phyloP scores from a whole-genome alignment of 2,888 invertebrate genomes.

The Ophioninae sp. region DNA sequence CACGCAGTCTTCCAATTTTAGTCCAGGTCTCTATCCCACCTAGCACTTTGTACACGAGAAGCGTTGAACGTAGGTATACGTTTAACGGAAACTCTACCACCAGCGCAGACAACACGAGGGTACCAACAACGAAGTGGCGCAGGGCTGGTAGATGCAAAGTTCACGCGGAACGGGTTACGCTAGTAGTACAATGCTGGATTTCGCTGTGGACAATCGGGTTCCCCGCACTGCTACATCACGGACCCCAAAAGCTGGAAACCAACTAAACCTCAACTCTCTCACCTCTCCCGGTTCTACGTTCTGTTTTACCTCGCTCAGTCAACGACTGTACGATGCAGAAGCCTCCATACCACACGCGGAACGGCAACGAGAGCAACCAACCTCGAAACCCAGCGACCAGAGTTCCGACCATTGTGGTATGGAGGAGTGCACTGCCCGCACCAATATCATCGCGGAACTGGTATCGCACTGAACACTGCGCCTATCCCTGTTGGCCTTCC shows the following conservation, averaged over 20 bases:
- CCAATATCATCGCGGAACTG: conserved; percentile 50
- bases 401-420: conserved; percentile 41
- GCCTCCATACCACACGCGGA: conserved; percentile 43
- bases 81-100: conserved; percentile 50
- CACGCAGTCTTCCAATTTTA: conserved; percentile 40
- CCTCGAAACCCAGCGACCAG: conserved; percentile 55
- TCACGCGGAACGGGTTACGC: conserved; percentile 45
- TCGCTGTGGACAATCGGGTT: conserved; percentile 67
- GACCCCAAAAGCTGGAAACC: conserved; percentile 62
- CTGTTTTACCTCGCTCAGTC: conserved; percentile 33
- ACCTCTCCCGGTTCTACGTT: background rate
- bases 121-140: conserved; percentile 30
- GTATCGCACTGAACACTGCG: conserved; percentile 22
- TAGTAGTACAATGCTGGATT: conserved; percentile 65
- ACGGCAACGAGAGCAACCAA: conserved; percentile 41
- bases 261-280: conserved; percentile 56
- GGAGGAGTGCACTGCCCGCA: conserved; percentile 32
- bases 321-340: conserved; percentile 49
- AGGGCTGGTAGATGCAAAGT: conserved; percentile 50
- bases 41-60: conserved; percentile 27
- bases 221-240: conserved; percentile 60
- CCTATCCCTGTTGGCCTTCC: conserved; percentile 27
- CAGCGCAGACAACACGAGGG: conserved; percentile 32
- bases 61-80: conserved; percentile 33
- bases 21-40: conserved; percentile 42